Base-by-base conservation (phyloP, 1,140 invertebrate genomes). In the Piezodorus guildinii region DNA sequence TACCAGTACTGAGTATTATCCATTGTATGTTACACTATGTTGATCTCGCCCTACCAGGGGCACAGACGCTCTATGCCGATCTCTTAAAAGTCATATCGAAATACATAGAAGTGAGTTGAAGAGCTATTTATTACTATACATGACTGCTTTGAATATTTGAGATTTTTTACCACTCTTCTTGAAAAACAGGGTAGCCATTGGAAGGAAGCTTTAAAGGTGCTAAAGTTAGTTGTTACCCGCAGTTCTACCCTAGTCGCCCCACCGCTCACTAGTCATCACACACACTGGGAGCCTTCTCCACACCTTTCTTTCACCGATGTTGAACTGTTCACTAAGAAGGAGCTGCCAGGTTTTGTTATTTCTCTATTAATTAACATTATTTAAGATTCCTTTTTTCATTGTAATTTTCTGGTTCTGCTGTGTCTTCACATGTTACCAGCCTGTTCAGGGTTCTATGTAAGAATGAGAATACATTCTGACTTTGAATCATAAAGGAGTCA, bases 11-110 rank as follows among this genome's bases (percentile, higher is more conserved):
- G 14, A 94, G 92, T 71, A 94, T 98, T 60, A 83, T 99, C 17
- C 90, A 97, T 75, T 97, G 95, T 73, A 89, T 98, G 80, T 77
- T 98, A 51, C 92, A 95, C 77, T 97, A 98, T 73, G 87, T 98
- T 39, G 96, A 99, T 77, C 78, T 98, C 63, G 85, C 85, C 52
- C 84, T 86, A 1, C 81, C 87, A 23, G 39, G 46, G 12, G 85
- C 89, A 10, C 88, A 92, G 67, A 85, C 90, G 0, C 88, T 98
- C 52, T 97, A 96, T 74, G 85, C 86, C 0, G 94, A 98, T 77
- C 78, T 98, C 0, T 77, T 98, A 25, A 76, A 89, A 62, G 88
- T 93, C n/a, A 90, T 98, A 67, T 88, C 90, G 21, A 94, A 94
- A 80, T 94, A 96, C 73, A 84, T 97, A 61, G 92, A 97, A 78